phyloP scores from a whole-genome alignment of 2,888 invertebrate genomes.

The Stictocephala bisonia region DNA sequence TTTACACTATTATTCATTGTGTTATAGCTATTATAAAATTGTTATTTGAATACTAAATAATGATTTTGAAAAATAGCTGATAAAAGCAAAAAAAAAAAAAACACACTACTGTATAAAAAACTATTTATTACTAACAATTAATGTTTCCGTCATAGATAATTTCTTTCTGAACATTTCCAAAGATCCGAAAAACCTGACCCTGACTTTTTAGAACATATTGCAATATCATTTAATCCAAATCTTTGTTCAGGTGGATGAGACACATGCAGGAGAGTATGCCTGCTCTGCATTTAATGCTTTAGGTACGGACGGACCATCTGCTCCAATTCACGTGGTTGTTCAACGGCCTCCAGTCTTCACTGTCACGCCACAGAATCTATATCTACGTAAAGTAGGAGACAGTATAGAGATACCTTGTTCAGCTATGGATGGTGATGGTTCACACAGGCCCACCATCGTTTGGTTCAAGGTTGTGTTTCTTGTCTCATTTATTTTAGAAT shows the following conservation, averaged over 20 bases:
- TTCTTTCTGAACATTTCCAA: too few species aligned
- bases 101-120: too few species aligned
- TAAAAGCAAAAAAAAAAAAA: too few species aligned
- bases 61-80: too few species aligned
- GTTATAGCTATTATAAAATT: too few species aligned
- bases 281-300: constrained; percentile 93
- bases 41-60: too few species aligned
- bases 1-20: too few species aligned
- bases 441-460: constrained; percentile 73
- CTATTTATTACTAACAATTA: too few species aligned
- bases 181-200: too few species aligned
- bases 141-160: too few species aligned
- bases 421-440: constrained; percentile 75
- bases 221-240: background rate
- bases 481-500: too few species aligned
- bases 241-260: constrained; percentile 74
- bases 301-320: constrained; percentile 87
- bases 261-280: constrained; percentile 88
- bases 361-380: constrained; percentile 82
- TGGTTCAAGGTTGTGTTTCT: constrained; percentile 81
- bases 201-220: too few species aligned
- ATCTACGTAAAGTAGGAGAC: constrained; percentile 85
- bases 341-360: constrained; percentile 87
- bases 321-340: constrained; percentile 85
- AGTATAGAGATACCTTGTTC: constrained; percentile 86